These are phyloP conservation scores for Caenorhabditis macrosperma DNA, from an alignment of 2,888 invertebrate genomes.

Conservation along the genomic window DNA sequence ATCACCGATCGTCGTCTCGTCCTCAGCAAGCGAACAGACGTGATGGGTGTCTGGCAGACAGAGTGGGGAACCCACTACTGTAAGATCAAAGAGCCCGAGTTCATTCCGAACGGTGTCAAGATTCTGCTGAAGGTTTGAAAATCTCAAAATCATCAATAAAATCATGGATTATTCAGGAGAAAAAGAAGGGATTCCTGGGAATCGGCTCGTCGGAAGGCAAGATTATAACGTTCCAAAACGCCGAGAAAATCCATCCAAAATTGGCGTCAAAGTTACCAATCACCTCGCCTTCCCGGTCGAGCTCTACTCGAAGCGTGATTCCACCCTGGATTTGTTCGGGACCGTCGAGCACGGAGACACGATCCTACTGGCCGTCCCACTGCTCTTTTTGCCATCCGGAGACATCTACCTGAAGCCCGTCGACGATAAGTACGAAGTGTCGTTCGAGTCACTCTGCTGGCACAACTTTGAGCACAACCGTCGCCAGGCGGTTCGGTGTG, in stretches of 20 bases:
- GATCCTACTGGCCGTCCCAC: too few relatives aligned
- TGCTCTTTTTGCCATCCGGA: too few relatives aligned
- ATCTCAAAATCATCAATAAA: neutral
- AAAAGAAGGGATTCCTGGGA: slow-evolving; percentile 77
- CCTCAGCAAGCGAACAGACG: slow-evolving; percentile 85
- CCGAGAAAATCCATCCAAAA: slow-evolving; percentile 61
- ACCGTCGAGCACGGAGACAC: too few relatives aligned
- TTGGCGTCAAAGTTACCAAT: too few relatives aligned
- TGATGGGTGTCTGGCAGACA: slow-evolving; percentile 90
- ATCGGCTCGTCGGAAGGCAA: slow-evolving; percentile 75
- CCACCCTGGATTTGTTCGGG: too few relatives aligned
- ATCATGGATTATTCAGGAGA: slow-evolving; percentile 59
- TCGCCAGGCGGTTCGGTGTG: too few relatives aligned
- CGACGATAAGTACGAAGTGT: too few relatives aligned
- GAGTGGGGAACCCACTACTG: slow-evolving; percentile 85
- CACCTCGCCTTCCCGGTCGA: too few relatives aligned
- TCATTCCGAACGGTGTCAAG: slow-evolving; percentile 86
- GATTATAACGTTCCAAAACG: slow-evolving; percentile 70
- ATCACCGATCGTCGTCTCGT: slow-evolving; percentile 84
- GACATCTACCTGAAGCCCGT: too few relatives aligned
- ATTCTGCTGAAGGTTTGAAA: slow-evolving; percentile 73
- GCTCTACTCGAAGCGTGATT: too few relatives aligned
- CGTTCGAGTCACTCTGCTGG: too few relatives aligned
- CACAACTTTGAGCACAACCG: too few relatives aligned
- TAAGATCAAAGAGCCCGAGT: slow-evolving; percentile 85